These are phyloP conservation scores for Dolichoris vasculosae DNA, from an alignment of 1,140 invertebrate genomes.

Conservation along the genomic window DNA sequence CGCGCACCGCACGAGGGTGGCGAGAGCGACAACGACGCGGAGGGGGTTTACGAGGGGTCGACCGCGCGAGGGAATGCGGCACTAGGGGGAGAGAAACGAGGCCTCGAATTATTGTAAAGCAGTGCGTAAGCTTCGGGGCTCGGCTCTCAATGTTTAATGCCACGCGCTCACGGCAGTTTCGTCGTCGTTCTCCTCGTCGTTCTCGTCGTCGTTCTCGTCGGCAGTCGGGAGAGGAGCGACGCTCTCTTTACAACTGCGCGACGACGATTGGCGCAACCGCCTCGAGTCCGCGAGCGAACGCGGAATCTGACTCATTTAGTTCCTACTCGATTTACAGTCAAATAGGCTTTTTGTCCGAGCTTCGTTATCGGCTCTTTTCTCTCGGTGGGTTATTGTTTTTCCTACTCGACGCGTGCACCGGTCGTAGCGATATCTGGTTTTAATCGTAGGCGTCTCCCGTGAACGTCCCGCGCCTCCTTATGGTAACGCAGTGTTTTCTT, in stretches of 20 bases:
- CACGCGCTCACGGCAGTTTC: too few species aligned
- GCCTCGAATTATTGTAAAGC: conserved; percentile 32
- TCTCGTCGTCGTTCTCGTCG: too few species aligned
- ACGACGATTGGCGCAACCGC: neutral
- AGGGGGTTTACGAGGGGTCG: neutral
- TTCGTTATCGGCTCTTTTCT: neutral
- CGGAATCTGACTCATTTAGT: neutral
- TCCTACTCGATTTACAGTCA: neutral
- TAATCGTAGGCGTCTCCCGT: too few species aligned
- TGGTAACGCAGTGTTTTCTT: too few species aligned
- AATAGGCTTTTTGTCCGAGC: neutral
- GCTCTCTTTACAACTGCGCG: neutral
- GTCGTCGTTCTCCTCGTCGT: too few species aligned
- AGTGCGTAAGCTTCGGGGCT: neutral
- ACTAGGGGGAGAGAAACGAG: neutral
- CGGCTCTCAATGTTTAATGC: conserved; percentile 17
- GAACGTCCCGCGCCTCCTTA: too few species aligned
- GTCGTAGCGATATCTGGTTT: neutral
- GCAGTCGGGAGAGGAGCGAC: neutral
- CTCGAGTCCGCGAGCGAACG: neutral
- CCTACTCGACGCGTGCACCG: neutral
- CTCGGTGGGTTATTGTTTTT: neutral
- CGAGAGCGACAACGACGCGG: neutral
- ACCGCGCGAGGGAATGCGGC: neutral
- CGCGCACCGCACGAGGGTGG: neutral